A percentile compares a stretch with the other conserved stretches of the same genome.
Conservation (phyloP, 2,888 invertebrate species). For the Amphipoea oculea region DNA sequence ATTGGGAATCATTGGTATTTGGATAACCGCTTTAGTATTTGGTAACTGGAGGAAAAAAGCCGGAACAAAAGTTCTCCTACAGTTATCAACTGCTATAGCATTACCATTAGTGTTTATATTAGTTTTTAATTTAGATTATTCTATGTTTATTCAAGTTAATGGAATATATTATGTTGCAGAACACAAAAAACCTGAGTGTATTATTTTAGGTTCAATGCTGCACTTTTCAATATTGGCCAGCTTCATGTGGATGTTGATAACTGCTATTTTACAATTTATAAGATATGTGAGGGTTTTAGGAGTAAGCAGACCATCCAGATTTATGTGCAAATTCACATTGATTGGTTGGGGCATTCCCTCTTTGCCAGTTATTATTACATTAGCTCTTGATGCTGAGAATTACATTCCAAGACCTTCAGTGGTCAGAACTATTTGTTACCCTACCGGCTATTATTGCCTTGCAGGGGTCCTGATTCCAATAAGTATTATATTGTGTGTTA, state of each 20-base stretch:
- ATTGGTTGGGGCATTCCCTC: conserved; percentile 92
- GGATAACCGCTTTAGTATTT: conserved; percentile 90
- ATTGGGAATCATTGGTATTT: conserved; percentile 90
- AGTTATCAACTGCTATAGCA: conserved; percentile 91
- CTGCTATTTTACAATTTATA: conserved; percentile 92
- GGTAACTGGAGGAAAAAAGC: conserved; percentile 91
- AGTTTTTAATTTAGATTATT: conserved; percentile 80
- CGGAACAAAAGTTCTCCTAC: conserved; percentile 92
- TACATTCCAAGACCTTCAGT: conserved; percentile 81
- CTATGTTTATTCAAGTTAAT: conserved; percentile 74
- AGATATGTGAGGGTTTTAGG: conserved; percentile 93
- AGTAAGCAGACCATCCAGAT: conserved; percentile 89
- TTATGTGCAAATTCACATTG: conserved; percentile 91
- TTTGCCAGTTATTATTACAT: conserved; percentile 88
- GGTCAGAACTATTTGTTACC: conserved; percentile 88
- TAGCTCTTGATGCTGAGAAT: conserved; percentile 83
- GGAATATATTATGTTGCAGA: conserved; percentile 71
- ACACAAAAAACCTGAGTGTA: conserved; percentile 83
- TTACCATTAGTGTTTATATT: conserved; percentile 89
- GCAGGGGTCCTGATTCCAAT: conserved; percentile 90
- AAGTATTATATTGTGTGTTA: conserved; percentile 86
- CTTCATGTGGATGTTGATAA: conserved; percentile 94
- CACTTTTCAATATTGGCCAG: conserved; percentile 93
- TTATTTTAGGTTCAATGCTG: conserved; percentile 91
- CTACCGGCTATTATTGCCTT: conserved; percentile 86